These are phyloP conservation scores for Heteronetta atricapilla DNA, from an alignment of 2,113 vertebrate genomes.

Conservation along the genomic window DNA sequence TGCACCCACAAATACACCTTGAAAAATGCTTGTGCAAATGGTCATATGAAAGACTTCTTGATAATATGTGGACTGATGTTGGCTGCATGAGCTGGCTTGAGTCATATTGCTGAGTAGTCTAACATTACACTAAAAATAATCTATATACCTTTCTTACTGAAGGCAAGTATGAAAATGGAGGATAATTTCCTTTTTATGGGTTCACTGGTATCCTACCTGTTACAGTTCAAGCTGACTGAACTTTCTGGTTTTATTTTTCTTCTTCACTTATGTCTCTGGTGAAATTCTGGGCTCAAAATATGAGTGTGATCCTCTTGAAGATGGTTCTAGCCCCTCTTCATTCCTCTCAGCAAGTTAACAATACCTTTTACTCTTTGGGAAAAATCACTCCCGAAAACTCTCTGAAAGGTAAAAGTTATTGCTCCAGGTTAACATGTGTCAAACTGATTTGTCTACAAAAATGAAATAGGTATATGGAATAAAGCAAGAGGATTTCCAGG, in stretches of 20 bases:
- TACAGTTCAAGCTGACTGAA: neutral
- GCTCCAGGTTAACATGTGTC: slow-evolving; percentile 9
- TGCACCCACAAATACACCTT: neutral
- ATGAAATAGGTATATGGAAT: neutral
- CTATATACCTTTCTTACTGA: neutral
- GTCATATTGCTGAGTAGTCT: neutral
- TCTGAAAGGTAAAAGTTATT: slow-evolving; percentile 17
- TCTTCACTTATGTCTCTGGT: neutral
- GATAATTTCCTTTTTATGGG: neutral
- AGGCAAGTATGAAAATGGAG: neutral
- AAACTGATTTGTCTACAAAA: slow-evolving; percentile 52
- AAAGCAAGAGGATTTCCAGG: slow-evolving; percentile 37
- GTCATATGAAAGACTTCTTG: neutral
- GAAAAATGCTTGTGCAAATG: neutral
- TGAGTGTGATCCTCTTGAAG: neutral
- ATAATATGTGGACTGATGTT: neutral
- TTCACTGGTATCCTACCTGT: neutral
- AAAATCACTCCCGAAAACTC: neutral
- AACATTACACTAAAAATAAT: neutral
- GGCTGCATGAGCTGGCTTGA: neutral
- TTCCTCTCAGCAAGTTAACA: neutral
- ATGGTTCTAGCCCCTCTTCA: neutral
- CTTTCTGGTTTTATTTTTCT: neutral
- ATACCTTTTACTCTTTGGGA: neutral
- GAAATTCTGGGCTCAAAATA: neutral